Conservation (phyloP, 2,797 vertebrate species). For the Fistularia commersonii region DNA sequence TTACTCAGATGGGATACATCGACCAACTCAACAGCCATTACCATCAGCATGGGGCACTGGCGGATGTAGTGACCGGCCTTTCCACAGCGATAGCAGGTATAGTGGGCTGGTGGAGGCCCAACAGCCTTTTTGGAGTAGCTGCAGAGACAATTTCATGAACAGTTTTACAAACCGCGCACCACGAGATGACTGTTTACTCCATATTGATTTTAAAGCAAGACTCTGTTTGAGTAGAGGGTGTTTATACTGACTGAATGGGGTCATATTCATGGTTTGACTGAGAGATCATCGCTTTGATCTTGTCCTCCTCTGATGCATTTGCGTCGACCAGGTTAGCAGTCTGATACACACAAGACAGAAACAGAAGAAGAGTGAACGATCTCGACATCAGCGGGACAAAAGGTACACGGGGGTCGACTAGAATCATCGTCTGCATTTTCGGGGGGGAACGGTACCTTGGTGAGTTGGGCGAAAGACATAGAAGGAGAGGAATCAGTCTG, state of each 20-base stretch:
- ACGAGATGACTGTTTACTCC: no score
- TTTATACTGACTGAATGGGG: constrained; percentile 90
- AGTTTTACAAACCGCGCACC: no score
- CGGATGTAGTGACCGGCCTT: constrained; percentile 98
- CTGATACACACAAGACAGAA: constrained; percentile 67
- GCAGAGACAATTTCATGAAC: constrained; percentile 22
- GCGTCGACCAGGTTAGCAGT: constrained; percentile 98
- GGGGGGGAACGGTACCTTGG: constrained; percentile 61
- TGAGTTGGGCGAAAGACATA: constrained; percentile 70
- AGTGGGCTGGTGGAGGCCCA: constrained; percentile 92
- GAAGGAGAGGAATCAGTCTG: constrained; percentile 76
- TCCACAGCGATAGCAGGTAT: constrained; percentile 94
- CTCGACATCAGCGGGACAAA: background rate
- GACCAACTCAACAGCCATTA: constrained; percentile 64
- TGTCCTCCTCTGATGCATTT: constrained; percentile 99
- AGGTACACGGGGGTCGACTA: no score
- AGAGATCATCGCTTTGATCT: constrained; percentile 99
- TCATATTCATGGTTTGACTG: constrained; percentile 99
- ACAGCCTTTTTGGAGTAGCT: constrained; percentile 97
- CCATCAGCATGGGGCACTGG: constrained; percentile 91
- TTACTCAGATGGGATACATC: background rate
- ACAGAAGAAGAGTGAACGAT: background rate
- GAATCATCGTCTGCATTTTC: no score
- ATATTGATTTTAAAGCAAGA: no score
- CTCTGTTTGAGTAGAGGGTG: no score